These are phyloP conservation scores for Agrochola macilenta DNA, from an alignment of 2,888 invertebrate species.

Conservation along the genomic window DNA sequence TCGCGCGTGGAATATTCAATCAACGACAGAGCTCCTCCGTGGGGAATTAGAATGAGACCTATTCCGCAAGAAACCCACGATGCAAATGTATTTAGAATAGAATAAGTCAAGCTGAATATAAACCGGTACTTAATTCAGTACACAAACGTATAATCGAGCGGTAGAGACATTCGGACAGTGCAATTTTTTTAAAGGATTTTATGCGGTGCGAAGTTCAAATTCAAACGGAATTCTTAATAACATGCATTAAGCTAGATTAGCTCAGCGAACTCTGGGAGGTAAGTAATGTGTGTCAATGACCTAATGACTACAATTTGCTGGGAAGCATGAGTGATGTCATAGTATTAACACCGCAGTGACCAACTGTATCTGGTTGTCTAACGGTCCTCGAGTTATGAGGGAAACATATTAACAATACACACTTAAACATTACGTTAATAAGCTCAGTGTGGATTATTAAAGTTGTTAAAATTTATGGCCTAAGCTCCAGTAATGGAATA, in stretches of 20 bases:
- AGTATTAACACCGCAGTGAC: slow-evolving; percentile 68
- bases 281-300: slow-evolving; percentile 75
- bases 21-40: slow-evolving; percentile 48
- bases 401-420: slow-evolving; percentile 64
- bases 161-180: not conserved
- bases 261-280: slow-evolving; percentile 67
- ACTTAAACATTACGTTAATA: slow-evolving; percentile 54
- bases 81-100: slow-evolving; percentile 48
- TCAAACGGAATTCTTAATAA: slow-evolving; percentile 41
- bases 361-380: slow-evolving; percentile 71
- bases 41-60: slow-evolving; percentile 54
- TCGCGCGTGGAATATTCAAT: slow-evolving; percentile 74
- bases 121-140: slow-evolving; percentile 26
- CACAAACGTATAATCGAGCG: slow-evolving; percentile 14
- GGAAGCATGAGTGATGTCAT: slow-evolving; percentile 74
- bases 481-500: slow-evolving; percentile 19
- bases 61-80: slow-evolving; percentile 51
- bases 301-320: slow-evolving; percentile 75
- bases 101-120: slow-evolving; percentile 32
- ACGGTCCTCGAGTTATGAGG: slow-evolving; percentile 60
- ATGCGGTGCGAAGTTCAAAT: slow-evolving; percentile 6
- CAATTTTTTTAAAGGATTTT: slow-evolving; percentile 16
- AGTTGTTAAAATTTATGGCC: slow-evolving; percentile 46
- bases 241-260: slow-evolving; percentile 66
- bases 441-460: slow-evolving; percentile 49